Base-by-base conservation (phyloP, 2,888 invertebrate genomes). In the Lithophane semibrunnea region DNA sequence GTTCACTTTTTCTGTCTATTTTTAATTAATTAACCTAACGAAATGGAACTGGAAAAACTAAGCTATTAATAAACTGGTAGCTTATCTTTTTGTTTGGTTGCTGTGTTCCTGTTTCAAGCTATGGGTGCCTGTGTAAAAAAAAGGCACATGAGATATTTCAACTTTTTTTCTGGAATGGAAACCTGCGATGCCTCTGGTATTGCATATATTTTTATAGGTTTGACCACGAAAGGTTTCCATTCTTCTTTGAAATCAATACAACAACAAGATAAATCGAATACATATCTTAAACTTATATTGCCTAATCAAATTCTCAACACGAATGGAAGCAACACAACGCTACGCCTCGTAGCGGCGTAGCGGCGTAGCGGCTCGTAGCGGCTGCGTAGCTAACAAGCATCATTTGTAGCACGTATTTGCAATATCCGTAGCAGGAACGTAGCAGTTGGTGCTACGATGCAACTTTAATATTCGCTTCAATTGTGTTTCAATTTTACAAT, bases 371-470 rank as follows among this genome's bases (percentile, higher is more conserved):
- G 58, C 86, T 68, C 56, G 84, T 84, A 85, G 86, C 74, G 83
- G 67, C 81, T 77, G 86, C 85, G 88, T 87, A 88, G 87, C 82
- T 82, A 88, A 83, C 88, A 85, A 84, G 84, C 84, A 69, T 71
- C 80, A 81, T 87, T 87, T 81, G 88, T 79, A 87, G 83, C 88
- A 88, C 88, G 88, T 88, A 88, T 85, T 83, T 75, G 88, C 88
- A 86, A 89, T 89, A 89, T 89, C 86, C 86, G 83, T 80, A 82
- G 86, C 84, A 82, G 44, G 12, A 44, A 29, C 42, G 82, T 73
- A 84, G 84, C 88, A 88, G 82, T 80, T 85, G 85, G 80, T 71
- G 77, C 70, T 77, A 63, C 80, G 79, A 83, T 85, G 79, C 78
- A 82, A 80, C 84, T 88, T 83, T 86, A 79, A 87, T 83, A 88